These are phyloP conservation scores for Probaryconus sp. DNA, from an alignment of 1,140 invertebrate species.

Conservation along the genomic window DNA sequence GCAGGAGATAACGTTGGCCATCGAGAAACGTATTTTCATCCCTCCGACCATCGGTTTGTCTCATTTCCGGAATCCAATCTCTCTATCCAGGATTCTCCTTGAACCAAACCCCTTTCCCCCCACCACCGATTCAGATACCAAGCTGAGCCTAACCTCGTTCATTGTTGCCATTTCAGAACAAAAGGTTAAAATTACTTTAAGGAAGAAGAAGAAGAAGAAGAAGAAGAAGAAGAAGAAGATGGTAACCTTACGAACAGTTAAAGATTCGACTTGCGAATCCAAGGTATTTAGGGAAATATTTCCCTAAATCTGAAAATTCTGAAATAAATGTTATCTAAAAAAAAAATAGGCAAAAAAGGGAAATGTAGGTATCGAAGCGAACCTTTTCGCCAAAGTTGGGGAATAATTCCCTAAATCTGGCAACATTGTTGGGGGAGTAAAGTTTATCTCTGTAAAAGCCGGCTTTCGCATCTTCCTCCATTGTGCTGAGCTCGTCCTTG, in stretches of 20 bases:
- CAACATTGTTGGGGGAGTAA: slow-evolving; percentile 28
- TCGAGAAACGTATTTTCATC: slow-evolving; percentile 68
- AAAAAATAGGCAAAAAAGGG: too few relatives aligned
- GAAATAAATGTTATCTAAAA: too few relatives aligned
- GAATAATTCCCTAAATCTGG: slow-evolving; percentile 25
- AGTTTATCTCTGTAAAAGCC: slow-evolving; percentile 38
- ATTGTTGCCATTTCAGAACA: too few relatives aligned
- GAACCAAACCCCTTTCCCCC: slow-evolving; percentile 50
- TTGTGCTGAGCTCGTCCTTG: slow-evolving; percentile 18
- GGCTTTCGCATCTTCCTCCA: slow-evolving; percentile 19
- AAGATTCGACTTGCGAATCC: too few relatives aligned
- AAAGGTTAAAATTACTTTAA: too few relatives aligned
- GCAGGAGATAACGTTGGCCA: slow-evolving; percentile 70
- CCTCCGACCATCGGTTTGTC: slow-evolving; percentile 72
- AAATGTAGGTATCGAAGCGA: too few relatives aligned
- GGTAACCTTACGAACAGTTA: too few relatives aligned
- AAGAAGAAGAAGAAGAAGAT: too few relatives aligned
- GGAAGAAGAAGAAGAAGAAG: too few relatives aligned
- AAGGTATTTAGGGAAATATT: too few relatives aligned
- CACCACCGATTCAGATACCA: slow-evolving; percentile 47
- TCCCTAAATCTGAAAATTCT: too few relatives aligned
- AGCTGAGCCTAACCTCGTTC: slow-evolving; percentile 17
- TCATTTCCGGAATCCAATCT: slow-evolving; percentile 77
- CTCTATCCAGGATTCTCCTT: slow-evolving; percentile 61
- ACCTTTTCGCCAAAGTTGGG: too few relatives aligned